Conservation (phyloP, 2,797 vertebrate species). For the Eleutherodactylus coqui region DNA sequence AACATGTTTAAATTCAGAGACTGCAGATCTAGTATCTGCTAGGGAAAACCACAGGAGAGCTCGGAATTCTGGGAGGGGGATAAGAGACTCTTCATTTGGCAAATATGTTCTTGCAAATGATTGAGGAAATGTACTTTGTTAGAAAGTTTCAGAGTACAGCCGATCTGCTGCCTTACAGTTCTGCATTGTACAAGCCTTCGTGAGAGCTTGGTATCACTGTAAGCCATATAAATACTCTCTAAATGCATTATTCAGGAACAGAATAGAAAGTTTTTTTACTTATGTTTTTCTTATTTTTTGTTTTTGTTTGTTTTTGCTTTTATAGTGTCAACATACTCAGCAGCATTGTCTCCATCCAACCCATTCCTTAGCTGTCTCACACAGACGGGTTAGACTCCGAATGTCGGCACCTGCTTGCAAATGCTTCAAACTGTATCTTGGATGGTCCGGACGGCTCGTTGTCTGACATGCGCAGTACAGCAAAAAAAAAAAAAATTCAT, state of each 20-base stretch:
- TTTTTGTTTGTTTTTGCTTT: no score
- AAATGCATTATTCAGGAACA: not conserved
- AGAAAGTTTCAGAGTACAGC: constrained; percentile 8
- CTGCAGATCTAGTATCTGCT: constrained; percentile 55
- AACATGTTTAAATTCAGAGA: constrained; percentile 63
- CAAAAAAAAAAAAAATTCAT: no score
- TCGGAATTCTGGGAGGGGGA: constrained; percentile 31
- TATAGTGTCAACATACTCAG: not conserved
- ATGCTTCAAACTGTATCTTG: no score
- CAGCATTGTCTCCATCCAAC: no score
- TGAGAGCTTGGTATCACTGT: not conserved
- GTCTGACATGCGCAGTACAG: no score
- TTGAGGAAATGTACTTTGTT: constrained; percentile 26
- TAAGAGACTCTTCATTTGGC: constrained; percentile 35
- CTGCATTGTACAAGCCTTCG: not conserved
- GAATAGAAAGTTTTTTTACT: not conserved
- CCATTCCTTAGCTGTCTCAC: no score
- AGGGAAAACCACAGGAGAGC: constrained; percentile 52
- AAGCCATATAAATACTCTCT: not conserved
- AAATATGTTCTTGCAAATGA: constrained; percentile 30
- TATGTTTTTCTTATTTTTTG: no score
- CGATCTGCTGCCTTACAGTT: not conserved
- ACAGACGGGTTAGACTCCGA: no score
- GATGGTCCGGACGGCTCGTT: no score
- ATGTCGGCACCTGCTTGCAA: no score